A percentile compares a stretch with the other conserved stretches of the same genome.
phyloP scores from a whole-genome alignment of 2,888 invertebrate species.

The Epinotia ramella region DNA sequence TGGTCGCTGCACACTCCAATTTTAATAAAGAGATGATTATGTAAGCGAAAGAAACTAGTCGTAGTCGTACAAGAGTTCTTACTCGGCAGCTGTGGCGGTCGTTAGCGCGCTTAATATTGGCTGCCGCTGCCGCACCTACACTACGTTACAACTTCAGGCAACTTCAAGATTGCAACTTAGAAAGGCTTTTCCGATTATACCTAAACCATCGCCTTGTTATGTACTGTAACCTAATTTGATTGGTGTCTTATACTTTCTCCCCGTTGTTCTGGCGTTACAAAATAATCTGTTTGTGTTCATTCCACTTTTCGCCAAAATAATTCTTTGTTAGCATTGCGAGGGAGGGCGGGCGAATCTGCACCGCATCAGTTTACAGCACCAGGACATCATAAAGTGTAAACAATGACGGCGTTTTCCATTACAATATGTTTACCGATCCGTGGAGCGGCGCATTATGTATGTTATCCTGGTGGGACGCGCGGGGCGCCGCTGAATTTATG shows the following conservation, averaged over 20 bases:
- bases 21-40: conserved; percentile 71
- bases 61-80: conserved; percentile 47
- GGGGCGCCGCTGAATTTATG: conserved; percentile 81
- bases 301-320: conserved; percentile 53
- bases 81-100: conserved; percentile 53
- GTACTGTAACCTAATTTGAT: conserved; percentile 12
- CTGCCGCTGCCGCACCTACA: conserved; percentile 35
- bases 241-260: conserved; percentile 27
- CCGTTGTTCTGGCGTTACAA: conserved; percentile 26
- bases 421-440: conserved; percentile 86
- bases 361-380: conserved; percentile 77
- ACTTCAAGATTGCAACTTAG: conserved; percentile 37
- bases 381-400: conserved; percentile 84
- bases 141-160: conserved; percentile 31
- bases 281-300: conserved; percentile 47
- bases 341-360: conserved; percentile 63
- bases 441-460: conserved; percentile 83
- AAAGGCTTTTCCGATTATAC: conserved; percentile 19
- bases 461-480: conserved; percentile 81
- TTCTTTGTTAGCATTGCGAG: conserved; percentile 57
- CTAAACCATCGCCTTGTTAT: conserved; percentile 13
- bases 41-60: conserved; percentile 57
- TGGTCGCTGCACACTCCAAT: conserved; percentile 48
- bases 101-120: conserved; percentile 54
- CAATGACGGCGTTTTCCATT: conserved; percentile 85